Evolutionary conservation across 2,113 vertebrate genomes (phyloP).

Genomic region (Arothron firmamentum): DNA sequence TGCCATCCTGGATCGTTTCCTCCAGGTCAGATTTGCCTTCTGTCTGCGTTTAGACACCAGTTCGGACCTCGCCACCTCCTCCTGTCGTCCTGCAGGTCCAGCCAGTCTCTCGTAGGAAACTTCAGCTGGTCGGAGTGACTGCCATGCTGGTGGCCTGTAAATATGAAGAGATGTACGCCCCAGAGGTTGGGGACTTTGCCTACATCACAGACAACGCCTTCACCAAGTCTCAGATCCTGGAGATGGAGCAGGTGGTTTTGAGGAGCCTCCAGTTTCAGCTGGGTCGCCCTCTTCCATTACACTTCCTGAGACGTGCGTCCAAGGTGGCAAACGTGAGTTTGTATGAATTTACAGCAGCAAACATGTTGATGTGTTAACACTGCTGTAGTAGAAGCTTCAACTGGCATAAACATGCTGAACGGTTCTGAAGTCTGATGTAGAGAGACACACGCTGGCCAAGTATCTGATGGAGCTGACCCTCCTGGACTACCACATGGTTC

Average conservation of each 20-base stretch:
- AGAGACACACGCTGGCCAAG: constrained; percentile 88
- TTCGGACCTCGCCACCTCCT: not conserved
- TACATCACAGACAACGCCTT: constrained; percentile 92
- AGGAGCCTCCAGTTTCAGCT: constrained; percentile 81
- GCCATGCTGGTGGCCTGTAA: constrained; percentile 89
- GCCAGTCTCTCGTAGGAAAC: constrained; percentile 81
- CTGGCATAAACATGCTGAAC: too few species aligned
- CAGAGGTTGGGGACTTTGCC: constrained; percentile 85
- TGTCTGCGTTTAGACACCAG: not conserved
- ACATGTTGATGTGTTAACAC: too few species aligned
- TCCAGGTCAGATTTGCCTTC: constrained; percentile 74
- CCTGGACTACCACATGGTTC: constrained; percentile 91
- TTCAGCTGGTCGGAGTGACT: constrained; percentile 89
- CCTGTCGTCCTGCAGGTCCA: constrained; percentile 70
- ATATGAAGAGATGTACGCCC: constrained; percentile 88
- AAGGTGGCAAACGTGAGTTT: constrained; percentile 84
- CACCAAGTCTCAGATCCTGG: constrained; percentile 79
- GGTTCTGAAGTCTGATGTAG: constrained; percentile 86
- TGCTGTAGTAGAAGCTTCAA: too few species aligned
- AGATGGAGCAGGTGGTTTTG: constrained; percentile 87
- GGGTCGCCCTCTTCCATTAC: constrained; percentile 87
- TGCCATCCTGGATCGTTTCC: constrained; percentile 86
- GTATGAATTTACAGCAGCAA: not conserved
- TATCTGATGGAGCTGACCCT: constrained; percentile 94
- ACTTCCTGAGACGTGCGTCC: constrained; percentile 89